A percentile compares a stretch with the other conserved stretches of the same genome.
phyloP scores from a whole-genome alignment of 1,140 invertebrate genomes.

The Drosophila repleta region DNA sequence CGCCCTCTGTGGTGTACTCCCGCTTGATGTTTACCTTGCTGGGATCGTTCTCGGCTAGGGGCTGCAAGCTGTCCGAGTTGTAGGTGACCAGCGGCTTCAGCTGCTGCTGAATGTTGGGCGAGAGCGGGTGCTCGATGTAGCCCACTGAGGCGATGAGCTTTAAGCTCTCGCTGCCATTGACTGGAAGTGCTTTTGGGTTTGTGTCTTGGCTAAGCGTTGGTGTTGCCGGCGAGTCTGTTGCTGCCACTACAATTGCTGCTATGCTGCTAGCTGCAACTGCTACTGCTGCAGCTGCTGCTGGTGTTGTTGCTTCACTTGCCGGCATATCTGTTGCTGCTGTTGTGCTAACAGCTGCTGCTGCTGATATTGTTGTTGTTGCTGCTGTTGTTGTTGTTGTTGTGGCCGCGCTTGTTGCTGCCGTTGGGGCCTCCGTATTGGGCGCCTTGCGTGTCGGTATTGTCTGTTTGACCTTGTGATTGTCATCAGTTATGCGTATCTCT shows the following conservation, averaged over 20 bases:
- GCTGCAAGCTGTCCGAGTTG: slow-evolving; percentile 51
- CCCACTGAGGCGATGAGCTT: slow-evolving; percentile 74
- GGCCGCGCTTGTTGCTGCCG: slow-evolving; percentile 16
- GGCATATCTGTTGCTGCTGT: slow-evolving; percentile 6
- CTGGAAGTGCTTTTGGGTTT: slow-evolving; percentile 62
- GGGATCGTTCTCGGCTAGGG: slow-evolving; percentile 62
- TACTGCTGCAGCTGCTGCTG: slow-evolving; percentile 13
- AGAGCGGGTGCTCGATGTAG: slow-evolving; percentile 47
- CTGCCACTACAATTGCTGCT: slow-evolving; percentile 2
- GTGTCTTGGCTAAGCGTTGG: slow-evolving; percentile 58
- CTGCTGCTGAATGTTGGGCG: slow-evolving; percentile 22
- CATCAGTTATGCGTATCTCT: slow-evolving; percentile 83
- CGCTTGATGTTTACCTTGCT: slow-evolving; percentile 79
- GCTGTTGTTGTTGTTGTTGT: slow-evolving; percentile 5
- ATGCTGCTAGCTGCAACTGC: slow-evolving; percentile 1
- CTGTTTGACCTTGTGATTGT: slow-evolving; percentile 71
- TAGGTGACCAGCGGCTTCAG: slow-evolving; percentile 55
- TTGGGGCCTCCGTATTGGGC: slow-evolving; percentile 44
- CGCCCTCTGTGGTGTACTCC: slow-evolving; percentile 74
- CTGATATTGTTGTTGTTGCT: background rate
- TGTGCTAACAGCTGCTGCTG: slow-evolving; percentile 18
- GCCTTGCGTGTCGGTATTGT: slow-evolving; percentile 60
- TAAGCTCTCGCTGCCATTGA: slow-evolving; percentile 65
- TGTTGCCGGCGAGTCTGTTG: slow-evolving; percentile 43
- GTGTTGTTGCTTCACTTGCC: slow-evolving; percentile 10